Base-by-base conservation (phyloP, 2,797 vertebrate genomes). In the Triplophysa bombifrons region DNA sequence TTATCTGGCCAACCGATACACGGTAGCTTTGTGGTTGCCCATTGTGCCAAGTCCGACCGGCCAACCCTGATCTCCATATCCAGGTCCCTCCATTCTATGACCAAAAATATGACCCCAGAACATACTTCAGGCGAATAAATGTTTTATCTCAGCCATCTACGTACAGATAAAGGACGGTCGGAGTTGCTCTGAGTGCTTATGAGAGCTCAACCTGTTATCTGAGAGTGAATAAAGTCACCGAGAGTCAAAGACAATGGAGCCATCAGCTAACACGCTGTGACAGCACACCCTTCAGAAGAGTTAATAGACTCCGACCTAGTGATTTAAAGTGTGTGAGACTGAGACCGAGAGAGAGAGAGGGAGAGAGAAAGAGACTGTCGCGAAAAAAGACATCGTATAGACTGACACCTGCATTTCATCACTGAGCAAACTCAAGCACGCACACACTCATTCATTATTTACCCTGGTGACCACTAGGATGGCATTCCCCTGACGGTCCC, bases 401-500 rank as follows among this genome's bases (percentile, higher is more conserved):
- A 80, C 76, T 87, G 90, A 91, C 91, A 91, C 90, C 88, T 88
- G 84, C 79, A 85, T 79, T 86, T 85, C 78, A 82, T 79, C 71
- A 55, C 50, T 38, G 34, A 61, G 61, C 78, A 89, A 83, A 72
- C 13, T 60, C 72, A 86, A 0, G 72, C 66, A 61, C 81, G 84
- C 87, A 85, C 87, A 88, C 69, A 30, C 82, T 90, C 91, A 94
- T 94, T 84, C 88, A 93, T 93, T 91, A 94, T 93, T 92, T 88
- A 94, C 89, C 85, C 65, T 86, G 71, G 65, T 86, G 90, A 87
- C 83, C 90, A 89, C 91, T 77, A 82, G 92, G 92, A 91, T 90
- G 90, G 90, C 88, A 87, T 73, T 91, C 92, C 90, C 90, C 85
- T 81, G 89, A 89, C 86, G 90, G 88, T 88, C 87, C 87, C 69